Evolutionary conservation across 2,888 invertebrate genomes (phyloP).

Genomic region (Epinotia bilunana): DNA sequence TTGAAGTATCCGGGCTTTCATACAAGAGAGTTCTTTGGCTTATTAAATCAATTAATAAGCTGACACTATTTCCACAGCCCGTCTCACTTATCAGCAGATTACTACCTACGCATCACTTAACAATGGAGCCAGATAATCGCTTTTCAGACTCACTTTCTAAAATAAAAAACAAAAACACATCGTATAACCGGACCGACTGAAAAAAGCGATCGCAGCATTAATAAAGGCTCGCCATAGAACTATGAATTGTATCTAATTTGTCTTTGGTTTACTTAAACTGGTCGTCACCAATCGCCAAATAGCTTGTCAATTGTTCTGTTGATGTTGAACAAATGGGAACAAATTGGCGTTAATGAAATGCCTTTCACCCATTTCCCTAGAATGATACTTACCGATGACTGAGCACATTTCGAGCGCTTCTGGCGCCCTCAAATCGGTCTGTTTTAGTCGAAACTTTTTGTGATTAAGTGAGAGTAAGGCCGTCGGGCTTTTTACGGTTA

Average conservation of each 20-base stretch:
- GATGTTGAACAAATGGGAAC: constrained; percentile 64
- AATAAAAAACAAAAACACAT: constrained; percentile 34
- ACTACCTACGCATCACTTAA: constrained; percentile 41
- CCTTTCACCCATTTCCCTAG: constrained; percentile 69
- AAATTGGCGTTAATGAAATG: constrained; percentile 66
- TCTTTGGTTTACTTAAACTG: constrained; percentile 57
- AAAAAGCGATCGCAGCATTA: constrained; percentile 24
- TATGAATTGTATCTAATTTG: constrained; percentile 58
- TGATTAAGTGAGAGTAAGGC: constrained; percentile 53
- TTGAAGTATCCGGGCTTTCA: constrained; percentile 27
- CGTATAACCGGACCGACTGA: constrained; percentile 15
- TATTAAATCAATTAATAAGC: constrained; percentile 39
- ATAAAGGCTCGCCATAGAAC: constrained; percentile 51
- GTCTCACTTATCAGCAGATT: constrained; percentile 33
- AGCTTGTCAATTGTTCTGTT: constrained; percentile 60
- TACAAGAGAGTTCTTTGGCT: constrained; percentile 21
- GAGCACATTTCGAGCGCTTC: constrained; percentile 51
- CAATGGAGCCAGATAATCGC: constrained; percentile 38
- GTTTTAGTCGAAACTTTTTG: constrained; percentile 46
- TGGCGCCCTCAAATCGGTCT: constrained; percentile 49
- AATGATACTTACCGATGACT: constrained; percentile 36
- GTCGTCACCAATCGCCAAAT: constrained; percentile 51
- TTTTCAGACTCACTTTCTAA: constrained; percentile 43
- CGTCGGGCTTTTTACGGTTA: constrained; percentile 37
- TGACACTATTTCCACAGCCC: constrained; percentile 43